These are phyloP conservation scores for Stictonetta naevosa DNA, from an alignment of 2,113 vertebrate species.

Conservation along the genomic window DNA sequence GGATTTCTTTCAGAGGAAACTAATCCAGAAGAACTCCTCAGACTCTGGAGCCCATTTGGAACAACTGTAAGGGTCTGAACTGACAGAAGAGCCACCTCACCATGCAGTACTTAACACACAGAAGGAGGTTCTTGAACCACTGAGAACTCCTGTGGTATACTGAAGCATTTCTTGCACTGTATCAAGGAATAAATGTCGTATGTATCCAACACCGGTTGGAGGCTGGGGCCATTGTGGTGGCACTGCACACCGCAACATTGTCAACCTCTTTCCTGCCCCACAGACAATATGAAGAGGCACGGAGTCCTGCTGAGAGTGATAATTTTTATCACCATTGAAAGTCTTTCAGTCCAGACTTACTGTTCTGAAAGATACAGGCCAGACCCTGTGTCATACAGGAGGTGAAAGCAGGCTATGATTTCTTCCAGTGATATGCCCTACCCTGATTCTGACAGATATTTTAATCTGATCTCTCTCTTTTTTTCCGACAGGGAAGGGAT, in stretches of 20 bases:
- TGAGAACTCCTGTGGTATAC: not conserved
- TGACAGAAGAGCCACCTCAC: not conserved
- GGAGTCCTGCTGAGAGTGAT: too few species aligned
- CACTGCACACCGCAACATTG: not conserved
- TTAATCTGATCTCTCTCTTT: not conserved
- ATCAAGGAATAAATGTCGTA: not conserved
- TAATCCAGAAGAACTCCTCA: not conserved
- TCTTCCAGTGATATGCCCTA: not conserved
- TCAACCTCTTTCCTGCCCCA: not conserved
- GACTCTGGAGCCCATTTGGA: not conserved
- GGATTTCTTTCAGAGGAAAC: not conserved
- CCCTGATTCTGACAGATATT: not conserved
- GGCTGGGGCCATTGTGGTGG: not conserved
- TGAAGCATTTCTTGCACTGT: not conserved
- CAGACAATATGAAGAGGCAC: not conserved
- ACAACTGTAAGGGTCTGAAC: not conserved
- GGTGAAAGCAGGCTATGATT: not conserved
- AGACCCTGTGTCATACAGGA: not conserved
- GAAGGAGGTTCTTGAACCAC: not conserved
- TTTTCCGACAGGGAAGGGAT: accelerated
- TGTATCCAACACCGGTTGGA: too few species aligned
- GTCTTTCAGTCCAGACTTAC: not conserved
- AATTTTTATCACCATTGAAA: not conserved
- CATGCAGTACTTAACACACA: accelerated
- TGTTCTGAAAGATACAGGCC: not conserved